A percentile compares a stretch with the other conserved stretches of the same genome.
phyloP scores from a whole-genome alignment of 2,888 invertebrate species.

The Ariolimax columbianus region DNA sequence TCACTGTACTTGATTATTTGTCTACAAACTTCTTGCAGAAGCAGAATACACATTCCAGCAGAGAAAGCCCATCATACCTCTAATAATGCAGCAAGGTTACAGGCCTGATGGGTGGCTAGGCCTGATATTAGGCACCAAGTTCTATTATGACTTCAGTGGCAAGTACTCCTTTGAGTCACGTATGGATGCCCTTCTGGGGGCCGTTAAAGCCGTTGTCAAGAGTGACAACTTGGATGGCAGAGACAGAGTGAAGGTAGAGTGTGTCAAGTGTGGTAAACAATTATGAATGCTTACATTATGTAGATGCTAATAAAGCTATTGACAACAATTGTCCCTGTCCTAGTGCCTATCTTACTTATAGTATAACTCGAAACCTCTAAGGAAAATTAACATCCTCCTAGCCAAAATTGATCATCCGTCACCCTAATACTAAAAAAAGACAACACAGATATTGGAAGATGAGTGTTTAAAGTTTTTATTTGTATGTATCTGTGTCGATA shows the following conservation, averaged over 20 bases:
- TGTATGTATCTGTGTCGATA: too few species aligned
- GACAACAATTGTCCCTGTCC: too few species aligned
- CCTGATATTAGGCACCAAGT: constrained; percentile 73
- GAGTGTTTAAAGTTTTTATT: too few species aligned
- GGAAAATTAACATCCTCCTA: too few species aligned
- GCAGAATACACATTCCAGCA: constrained; percentile 76
- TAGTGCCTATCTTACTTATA: too few species aligned
- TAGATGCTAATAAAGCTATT: too few species aligned
- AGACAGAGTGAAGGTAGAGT: background rate
- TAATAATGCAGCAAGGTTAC: constrained; percentile 75
- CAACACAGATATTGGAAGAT: too few species aligned
- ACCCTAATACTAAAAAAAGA: too few species aligned
- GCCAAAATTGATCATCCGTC: too few species aligned
- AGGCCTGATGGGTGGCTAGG: constrained; percentile 77
- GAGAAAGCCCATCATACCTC: constrained; percentile 74
- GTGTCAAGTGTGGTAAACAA: background rate
- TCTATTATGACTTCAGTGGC: constrained; percentile 76
- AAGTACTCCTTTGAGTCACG: constrained; percentile 69
- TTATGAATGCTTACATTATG: too few species aligned
- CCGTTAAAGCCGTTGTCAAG: constrained; percentile 51
- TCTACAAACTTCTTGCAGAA: constrained; percentile 63
- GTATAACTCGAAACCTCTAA: too few species aligned
- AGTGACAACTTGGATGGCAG: constrained; percentile 58
- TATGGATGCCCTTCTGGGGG: constrained; percentile 46
- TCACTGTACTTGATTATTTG: too few species aligned